Evolutionary conservation across 2,888 invertebrate genomes (phyloP), one percentile per base, ranked within the genome.

Genomic region (Ophion ventricosus): DNA sequence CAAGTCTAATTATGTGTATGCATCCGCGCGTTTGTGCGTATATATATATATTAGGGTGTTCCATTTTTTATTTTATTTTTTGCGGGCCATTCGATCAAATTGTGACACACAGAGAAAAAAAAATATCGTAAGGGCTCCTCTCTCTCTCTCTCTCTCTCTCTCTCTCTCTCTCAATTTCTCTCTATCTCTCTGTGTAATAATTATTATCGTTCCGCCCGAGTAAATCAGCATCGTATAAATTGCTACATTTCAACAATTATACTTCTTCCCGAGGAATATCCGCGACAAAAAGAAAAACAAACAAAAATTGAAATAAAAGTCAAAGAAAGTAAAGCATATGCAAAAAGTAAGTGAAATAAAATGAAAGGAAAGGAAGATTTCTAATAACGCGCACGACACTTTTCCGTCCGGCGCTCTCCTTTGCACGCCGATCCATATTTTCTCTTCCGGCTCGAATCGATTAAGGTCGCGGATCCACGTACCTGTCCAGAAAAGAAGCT

Each of bases 371-470:
- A 20, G 63, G 49, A 17, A 72, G 54, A 77, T 78, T 82, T 78
- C 77, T 73, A 78, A 64, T 57, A 40, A 23, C 64, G 80, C 76
- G 63, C 80, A 63, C 35, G 72, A 76, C 72, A 80, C 76, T 80
- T 77, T 67, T 77, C 67, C 49, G 70, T 66, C 56, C 67, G 11
- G 35, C 17, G 67, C 64, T 56, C 69, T 81, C 77, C 29, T 59
- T 74, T 20, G 17, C 14, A 35, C 35, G 26, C 59, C 57, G 77
- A 73, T 81, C 81, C 64, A 11, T 17, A 54, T 82, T 84, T 84
- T 84, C 78, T 79, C 76, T 66, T 82, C 23, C 75, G 61, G 56
- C 57, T 57, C 63, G 73, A 63, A 72, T 80, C 83, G 83, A 83
- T 83, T 80, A 83, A 80, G 83, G 83, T 83, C 83, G 77, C 35